A percentile compares a stretch with the other conserved stretches of the same genome.
These are phyloP conservation scores for Odontocerum albicorne DNA, from an alignment of 2,888 invertebrate genomes.

Conservation along the genomic window DNA sequence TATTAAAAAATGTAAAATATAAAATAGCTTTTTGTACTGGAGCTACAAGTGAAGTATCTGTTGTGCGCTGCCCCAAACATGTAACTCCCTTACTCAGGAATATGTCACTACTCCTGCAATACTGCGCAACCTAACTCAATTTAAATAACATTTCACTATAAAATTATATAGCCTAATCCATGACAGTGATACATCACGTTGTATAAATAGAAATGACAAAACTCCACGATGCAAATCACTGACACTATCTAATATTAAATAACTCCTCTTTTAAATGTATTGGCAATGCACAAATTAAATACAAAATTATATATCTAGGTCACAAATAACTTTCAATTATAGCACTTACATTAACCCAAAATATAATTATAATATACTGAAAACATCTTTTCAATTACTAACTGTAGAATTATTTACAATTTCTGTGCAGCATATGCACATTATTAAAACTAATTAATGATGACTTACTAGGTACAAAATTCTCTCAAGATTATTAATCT, in stretches of 20 bases:
- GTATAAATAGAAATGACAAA: slow-evolving; percentile 30
- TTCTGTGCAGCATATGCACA: slow-evolving; percentile 17
- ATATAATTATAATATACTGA: slow-evolving; percentile 16
- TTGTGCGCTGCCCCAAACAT: slow-evolving; percentile 26
- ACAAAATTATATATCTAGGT: slow-evolving; percentile 28
- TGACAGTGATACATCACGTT: slow-evolving; percentile 22
- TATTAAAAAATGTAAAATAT: slow-evolving; percentile 43
- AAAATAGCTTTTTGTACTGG: slow-evolving; percentile 40
- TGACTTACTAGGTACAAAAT: slow-evolving; percentile 18
- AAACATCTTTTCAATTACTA: slow-evolving; percentile 21
- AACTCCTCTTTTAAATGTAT: slow-evolving; percentile 25
- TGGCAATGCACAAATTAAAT: slow-evolving; percentile 33
- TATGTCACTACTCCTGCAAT: slow-evolving; percentile 20
- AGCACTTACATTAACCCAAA: slow-evolving; percentile 26
- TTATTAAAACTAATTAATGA: background rate
- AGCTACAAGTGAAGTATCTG: slow-evolving; percentile 32
- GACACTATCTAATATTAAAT: slow-evolving; percentile 29
- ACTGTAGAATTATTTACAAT: slow-evolving; percentile 26
- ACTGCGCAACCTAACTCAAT: slow-evolving; percentile 25
- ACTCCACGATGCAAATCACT: slow-evolving; percentile 16
- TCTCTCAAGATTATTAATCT: background rate
- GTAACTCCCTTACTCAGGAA: slow-evolving; percentile 26
- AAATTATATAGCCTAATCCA: slow-evolving; percentile 28
- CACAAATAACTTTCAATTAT: slow-evolving; percentile 28
- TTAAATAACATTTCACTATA: slow-evolving; percentile 30